Base-by-base conservation (phyloP, 2,797 vertebrate genomes). In the Falco cherrug region DNA sequence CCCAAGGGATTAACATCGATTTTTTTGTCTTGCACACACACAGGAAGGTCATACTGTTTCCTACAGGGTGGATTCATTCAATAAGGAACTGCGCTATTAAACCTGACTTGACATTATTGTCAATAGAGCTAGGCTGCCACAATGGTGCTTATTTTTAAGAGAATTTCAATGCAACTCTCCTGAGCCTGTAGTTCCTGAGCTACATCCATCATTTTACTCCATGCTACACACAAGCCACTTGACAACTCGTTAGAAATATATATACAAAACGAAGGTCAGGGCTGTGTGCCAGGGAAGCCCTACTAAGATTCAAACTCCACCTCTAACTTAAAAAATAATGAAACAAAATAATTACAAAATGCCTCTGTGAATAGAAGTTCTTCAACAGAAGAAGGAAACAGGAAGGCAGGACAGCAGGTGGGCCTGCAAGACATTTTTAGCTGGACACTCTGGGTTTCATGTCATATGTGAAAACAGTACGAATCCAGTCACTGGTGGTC, bases 51-150 rank as follows among this genome's bases (percentile, higher is more conserved):
- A 91, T 41, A 61, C 56, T 53, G 64, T 43, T 97, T 97, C 93
- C 87, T 95, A 69, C 71, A 43, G 80, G 79, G 89, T 47, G 56
- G 86, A 95, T 93, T 93, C 74, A 95, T 95, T 96, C 94, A 96
- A 90, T 92, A 82, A 96, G 79, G 91, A 93, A 47, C 83, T 80
- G 56, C 2, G 6, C 82, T 87, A 89, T 95, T 95, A 95, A 95
- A 92, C 24, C 57, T 4, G 2, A 85, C 86, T 89, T 92, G 84
- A 89, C 28, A 3, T 74, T 93, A 89, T 31, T 80, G 89, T 84
- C 94, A 95, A 67, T 64, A 94, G 25, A 82, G 87, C 50, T 61
- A 37, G 83, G 77, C 64, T 84, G 87, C 93, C 92, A 91, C 60
- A 85, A 67, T 21, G 51, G 73, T 87, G 37, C 43, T 91, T 69